A percentile compares a stretch with the other conserved stretches of the same genome.
Conservation (phyloP, 2,797 vertebrate species). For the Acanthurus leucopareius region DNA sequence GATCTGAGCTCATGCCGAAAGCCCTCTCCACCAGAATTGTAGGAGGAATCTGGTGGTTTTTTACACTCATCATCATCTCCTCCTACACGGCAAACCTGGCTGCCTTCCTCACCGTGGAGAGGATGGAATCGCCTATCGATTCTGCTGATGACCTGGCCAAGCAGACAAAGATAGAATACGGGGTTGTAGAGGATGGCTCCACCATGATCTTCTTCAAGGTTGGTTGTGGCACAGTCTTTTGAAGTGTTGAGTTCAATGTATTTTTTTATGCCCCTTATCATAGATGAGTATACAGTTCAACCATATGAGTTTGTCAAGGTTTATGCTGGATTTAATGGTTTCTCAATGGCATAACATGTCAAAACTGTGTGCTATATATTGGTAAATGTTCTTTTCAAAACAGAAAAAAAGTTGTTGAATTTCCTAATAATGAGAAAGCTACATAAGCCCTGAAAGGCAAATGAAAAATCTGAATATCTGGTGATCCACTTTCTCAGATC, state of each 20-base stretch:
- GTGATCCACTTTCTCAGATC: too few relatives aligned
- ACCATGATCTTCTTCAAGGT: slow-evolving; percentile 99
- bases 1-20: slow-evolving; percentile 99
- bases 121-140: slow-evolving; percentile 98
- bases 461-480: too few relatives aligned
- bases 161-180: slow-evolving; percentile 99
- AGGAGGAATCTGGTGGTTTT: slow-evolving; percentile 99
- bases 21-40: slow-evolving; percentile 99
- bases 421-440: too few relatives aligned
- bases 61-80: slow-evolving; percentile 99
- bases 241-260: too few relatives aligned
- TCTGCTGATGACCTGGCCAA: slow-evolving; percentile 98
- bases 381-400: too few relatives aligned
- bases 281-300: neutral
- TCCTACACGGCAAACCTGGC: slow-evolving; percentile 99
- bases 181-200: slow-evolving; percentile 95
- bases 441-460: too few relatives aligned
- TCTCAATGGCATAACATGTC: neutral
- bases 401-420: too few relatives aligned
- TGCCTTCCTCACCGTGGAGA: slow-evolving; percentile 98
- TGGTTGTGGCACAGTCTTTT: slow-evolving; percentile 55
- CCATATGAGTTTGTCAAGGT: neutral
- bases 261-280: neutral
- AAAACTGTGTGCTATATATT: neutral
- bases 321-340: neutral